These are phyloP conservation scores for Sylvicola cinctus DNA, from an alignment of 2,888 invertebrate genomes.

Conservation along the genomic window DNA sequence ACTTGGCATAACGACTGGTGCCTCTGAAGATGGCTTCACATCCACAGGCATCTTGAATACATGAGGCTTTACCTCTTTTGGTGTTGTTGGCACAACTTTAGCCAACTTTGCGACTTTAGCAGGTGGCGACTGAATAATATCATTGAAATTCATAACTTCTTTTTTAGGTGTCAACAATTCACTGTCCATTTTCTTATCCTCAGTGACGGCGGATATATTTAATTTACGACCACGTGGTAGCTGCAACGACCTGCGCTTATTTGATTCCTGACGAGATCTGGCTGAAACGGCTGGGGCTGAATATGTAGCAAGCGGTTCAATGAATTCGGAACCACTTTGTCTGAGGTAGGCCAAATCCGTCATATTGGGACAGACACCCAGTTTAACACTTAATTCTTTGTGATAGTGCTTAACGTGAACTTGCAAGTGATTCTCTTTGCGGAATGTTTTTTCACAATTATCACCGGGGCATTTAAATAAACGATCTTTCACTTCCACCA, in stretches of 20 bases:
- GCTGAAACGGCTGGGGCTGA: too few relatives aligned
- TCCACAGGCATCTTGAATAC: not conserved
- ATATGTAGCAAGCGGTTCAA: too few relatives aligned
- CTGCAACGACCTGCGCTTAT: too few relatives aligned
- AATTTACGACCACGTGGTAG: too few relatives aligned
- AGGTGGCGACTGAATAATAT: not conserved
- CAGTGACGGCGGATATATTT: slow-evolving; percentile 5
- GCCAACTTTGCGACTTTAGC: not conserved
- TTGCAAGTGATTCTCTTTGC: slow-evolving; percentile 74
- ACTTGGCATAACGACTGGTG: not conserved
- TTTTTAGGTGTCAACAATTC: too few relatives aligned
- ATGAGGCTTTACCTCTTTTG: not conserved
- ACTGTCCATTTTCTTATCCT: slow-evolving; percentile 4
- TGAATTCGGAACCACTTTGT: too few relatives aligned
- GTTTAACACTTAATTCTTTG: slow-evolving; percentile 33
- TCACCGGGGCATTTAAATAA: slow-evolving; percentile 53
- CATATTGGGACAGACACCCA: slow-evolving; percentile 69
- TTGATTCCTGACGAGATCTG: too few relatives aligned
- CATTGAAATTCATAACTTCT: slow-evolving; percentile 1
- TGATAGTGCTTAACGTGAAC: slow-evolving; percentile 95
- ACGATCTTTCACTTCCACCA: slow-evolving; percentile 48
- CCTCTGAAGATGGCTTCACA: not conserved
- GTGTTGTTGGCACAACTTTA: not conserved
- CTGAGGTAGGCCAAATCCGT: slow-evolving; percentile 68
- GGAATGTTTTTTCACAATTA: slow-evolving; percentile 71